Conservation (phyloP, 2,888 invertebrate species). For the Enchytraeus crypticus region DNA sequence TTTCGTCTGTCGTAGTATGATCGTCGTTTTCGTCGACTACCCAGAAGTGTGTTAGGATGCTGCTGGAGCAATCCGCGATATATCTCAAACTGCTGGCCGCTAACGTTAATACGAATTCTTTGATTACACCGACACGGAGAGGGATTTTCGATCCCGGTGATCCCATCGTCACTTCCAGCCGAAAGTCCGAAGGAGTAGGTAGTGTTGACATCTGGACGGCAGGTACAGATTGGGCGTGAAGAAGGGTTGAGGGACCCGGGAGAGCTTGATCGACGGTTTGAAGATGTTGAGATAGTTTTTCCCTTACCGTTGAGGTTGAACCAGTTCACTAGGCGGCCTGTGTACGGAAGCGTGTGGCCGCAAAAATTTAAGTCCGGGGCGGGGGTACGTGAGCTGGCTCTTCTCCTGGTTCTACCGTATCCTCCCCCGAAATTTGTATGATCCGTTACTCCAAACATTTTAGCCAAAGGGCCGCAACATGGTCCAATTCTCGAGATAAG, state of each 20-base stretch:
- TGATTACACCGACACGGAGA: constrained; percentile 27
- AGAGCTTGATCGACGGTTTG: no score
- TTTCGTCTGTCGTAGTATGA: constrained; percentile 41
- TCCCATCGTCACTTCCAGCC: no score
- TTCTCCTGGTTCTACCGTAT: background rate
- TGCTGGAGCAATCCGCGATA: constrained; percentile 39
- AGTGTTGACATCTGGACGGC: no score
- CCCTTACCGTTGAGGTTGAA: background rate
- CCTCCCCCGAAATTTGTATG: background rate
- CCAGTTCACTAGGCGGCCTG: background rate
- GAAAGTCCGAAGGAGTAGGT: no score
- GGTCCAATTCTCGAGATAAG: no score
- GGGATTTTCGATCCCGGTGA: no score
- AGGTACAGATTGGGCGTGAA: no score
- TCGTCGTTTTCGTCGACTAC: constrained; percentile 41
- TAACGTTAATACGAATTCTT: constrained; percentile 44
- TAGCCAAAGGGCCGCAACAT: no score
- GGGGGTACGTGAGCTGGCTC: background rate
- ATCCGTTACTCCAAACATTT: background rate
- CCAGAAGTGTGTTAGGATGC: constrained; percentile 46
- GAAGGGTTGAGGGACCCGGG: no score
- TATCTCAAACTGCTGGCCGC: constrained; percentile 46
- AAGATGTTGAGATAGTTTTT: no score
- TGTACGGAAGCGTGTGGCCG: background rate
- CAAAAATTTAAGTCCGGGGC: background rate